A percentile compares a stretch with the other conserved stretches of the same genome.
phyloP scores from a whole-genome alignment of 2,888 invertebrate species.

The Ennomos erosarius region DNA sequence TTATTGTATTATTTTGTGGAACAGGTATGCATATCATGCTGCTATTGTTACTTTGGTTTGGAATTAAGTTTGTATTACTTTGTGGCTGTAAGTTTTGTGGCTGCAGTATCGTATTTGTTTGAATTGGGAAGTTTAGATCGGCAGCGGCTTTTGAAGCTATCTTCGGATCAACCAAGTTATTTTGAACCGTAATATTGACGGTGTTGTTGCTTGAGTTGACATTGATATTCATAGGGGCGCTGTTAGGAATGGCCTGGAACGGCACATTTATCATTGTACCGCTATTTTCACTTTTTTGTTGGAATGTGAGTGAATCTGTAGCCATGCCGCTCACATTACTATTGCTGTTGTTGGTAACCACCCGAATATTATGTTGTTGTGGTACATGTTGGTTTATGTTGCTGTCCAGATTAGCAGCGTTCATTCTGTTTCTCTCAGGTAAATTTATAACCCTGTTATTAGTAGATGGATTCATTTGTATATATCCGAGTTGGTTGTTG shows the following conservation, averaged over 20 bases:
- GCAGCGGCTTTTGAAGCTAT: slow-evolving; percentile 75
- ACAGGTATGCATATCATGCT: slow-evolving; percentile 80
- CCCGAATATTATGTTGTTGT: slow-evolving; percentile 79
- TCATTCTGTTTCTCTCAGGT: slow-evolving; percentile 74
- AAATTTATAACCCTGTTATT: slow-evolving; percentile 75
- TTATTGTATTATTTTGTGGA: slow-evolving; percentile 72
- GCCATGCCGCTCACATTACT: slow-evolving; percentile 65
- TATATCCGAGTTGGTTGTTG: slow-evolving; percentile 76
- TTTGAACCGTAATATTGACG: slow-evolving; percentile 80
- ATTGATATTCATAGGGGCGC: slow-evolving; percentile 81
- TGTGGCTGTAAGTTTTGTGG: slow-evolving; percentile 53
- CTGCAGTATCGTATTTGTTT: slow-evolving; percentile 53
- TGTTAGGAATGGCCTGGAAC: slow-evolving; percentile 81
- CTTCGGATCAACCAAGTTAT: slow-evolving; percentile 80
- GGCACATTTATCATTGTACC: slow-evolving; percentile 82
- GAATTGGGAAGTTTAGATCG: slow-evolving; percentile 75
- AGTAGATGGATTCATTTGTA: slow-evolving; percentile 78
- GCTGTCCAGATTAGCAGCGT: slow-evolving; percentile 65
- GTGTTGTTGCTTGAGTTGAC: slow-evolving; percentile 82
- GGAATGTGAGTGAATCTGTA: slow-evolving; percentile 70
- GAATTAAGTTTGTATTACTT: slow-evolving; percentile 52
- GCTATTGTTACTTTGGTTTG: slow-evolving; percentile 43
- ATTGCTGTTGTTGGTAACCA: slow-evolving; percentile 73
- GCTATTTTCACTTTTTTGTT: slow-evolving; percentile 73
- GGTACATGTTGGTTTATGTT: slow-evolving; percentile 73